phyloP scores from a whole-genome alignment of 1,140 invertebrate genomes.

The Carposina sasakii region DNA sequence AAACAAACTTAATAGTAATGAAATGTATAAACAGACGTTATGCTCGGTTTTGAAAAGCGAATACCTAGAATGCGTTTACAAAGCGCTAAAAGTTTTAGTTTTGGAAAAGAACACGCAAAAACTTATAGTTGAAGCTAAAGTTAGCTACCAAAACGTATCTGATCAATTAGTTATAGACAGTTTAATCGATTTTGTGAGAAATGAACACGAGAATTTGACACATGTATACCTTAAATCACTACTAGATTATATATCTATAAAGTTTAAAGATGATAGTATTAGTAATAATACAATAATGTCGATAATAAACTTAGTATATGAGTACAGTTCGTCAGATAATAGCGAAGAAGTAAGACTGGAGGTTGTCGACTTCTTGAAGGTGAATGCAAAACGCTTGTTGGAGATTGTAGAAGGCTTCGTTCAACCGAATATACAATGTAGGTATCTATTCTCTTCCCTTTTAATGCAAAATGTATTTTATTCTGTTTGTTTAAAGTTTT shows the following conservation, averaged over 20 bases:
- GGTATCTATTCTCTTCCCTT: too few species aligned
- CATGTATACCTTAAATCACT: slow-evolving; percentile 56
- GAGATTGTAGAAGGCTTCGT: too few species aligned
- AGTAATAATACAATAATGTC: slow-evolving; percentile 20
- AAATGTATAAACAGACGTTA: slow-evolving; percentile 25
- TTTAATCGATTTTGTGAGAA: slow-evolving; percentile 33
- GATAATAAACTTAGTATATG: slow-evolving; percentile 36
- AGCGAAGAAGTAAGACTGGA: slow-evolving; percentile 33
- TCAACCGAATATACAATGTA: too few species aligned
- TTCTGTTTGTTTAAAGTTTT: too few species aligned
- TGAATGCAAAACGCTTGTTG: slow-evolving; percentile 30
- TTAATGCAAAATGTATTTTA: too few species aligned
- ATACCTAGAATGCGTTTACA: slow-evolving; percentile 52
- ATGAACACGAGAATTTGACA: slow-evolving; percentile 52
- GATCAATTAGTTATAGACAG: slow-evolving; percentile 25
- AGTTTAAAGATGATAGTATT: slow-evolving; percentile 11
- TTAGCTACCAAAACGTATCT: background rate
- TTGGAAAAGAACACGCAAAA: slow-evolving; percentile 34
- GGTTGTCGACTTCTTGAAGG: slow-evolving; percentile 45
- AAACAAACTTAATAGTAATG: slow-evolving; percentile 15
- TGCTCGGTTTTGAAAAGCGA: slow-evolving; percentile 32
- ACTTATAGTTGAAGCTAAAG: slow-evolving; percentile 31
- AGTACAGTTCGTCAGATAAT: slow-evolving; percentile 45
- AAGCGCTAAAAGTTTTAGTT: slow-evolving; percentile 39
- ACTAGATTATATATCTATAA: slow-evolving; percentile 30